Conservation (phyloP, 2,888 invertebrate species). For the Melanotus villosus region DNA sequence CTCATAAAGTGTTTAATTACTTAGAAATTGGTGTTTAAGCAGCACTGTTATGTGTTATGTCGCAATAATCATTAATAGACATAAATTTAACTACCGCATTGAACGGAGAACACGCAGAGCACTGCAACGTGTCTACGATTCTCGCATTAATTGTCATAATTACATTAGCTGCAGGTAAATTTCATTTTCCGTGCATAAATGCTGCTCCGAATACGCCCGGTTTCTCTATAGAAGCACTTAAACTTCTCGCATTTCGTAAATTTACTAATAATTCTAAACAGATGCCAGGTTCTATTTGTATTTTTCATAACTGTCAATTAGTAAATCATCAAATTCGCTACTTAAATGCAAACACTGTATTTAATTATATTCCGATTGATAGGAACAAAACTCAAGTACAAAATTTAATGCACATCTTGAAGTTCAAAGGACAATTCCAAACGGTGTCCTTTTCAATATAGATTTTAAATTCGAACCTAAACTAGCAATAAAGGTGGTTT, state of each 20-base stretch:
- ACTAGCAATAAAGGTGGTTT: no score
- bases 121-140: conserved; percentile 33
- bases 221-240: background rate
- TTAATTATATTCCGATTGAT: no score
- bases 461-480: no score
- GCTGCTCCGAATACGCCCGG: conserved; percentile 17
- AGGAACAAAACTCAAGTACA: no score
- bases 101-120: conserved; percentile 30
- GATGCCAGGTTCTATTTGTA: no score
- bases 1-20: conserved; percentile 53
- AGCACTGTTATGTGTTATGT: conserved; percentile 36
- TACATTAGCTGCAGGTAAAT: conserved; percentile 40
- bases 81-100: conserved; percentile 46
- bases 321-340: no score
- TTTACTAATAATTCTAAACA: no score
- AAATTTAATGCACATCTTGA: no score
- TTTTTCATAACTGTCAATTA: no score
- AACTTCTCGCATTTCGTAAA: background rate
- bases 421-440: no score
- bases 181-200: conserved; percentile 34
- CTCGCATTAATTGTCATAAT: conserved; percentile 41
- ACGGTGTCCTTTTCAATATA: no score
- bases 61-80: conserved; percentile 49
- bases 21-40: conserved; percentile 35
- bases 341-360: no score